Conservation (phyloP, 2,888 invertebrate species). For the Philopedon plagiatum region DNA sequence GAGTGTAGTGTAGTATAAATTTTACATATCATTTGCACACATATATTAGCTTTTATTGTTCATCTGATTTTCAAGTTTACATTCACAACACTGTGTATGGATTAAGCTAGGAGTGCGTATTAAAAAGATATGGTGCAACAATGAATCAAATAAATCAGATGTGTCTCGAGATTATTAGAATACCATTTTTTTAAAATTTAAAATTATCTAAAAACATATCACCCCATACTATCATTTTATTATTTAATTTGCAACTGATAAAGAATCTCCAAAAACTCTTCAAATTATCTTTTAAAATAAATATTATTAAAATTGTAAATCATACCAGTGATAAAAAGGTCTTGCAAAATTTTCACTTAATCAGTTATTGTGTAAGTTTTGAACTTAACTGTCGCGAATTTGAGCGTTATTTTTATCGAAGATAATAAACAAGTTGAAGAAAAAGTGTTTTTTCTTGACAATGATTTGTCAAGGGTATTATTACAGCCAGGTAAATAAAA, state of each 20-base stretch:
- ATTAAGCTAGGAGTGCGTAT: too few relatives aligned
- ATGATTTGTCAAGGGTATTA: neutral
- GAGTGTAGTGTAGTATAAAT: too few relatives aligned
- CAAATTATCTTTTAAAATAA: conserved; percentile 3
- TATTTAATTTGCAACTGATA: neutral
- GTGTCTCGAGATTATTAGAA: too few relatives aligned
- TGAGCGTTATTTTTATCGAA: neutral
- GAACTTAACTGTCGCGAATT: neutral
- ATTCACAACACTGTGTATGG: too few relatives aligned
- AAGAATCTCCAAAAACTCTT: neutral
- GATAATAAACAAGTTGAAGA: neutral
- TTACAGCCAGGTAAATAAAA: neutral
- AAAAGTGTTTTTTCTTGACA: neutral
- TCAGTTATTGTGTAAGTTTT: neutral
- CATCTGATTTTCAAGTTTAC: too few relatives aligned
- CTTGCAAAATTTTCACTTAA: neutral
- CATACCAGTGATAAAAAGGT: neutral
- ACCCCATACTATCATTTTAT: neutral
- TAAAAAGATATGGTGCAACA: too few relatives aligned
- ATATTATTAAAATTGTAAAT: neutral
- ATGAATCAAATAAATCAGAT: too few relatives aligned
- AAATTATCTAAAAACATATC: neutral
- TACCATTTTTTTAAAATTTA: neutral
- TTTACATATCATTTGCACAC: too few relatives aligned
- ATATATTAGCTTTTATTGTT: too few relatives aligned